Conservation (phyloP, 2,888 invertebrate species). For the Pollenia angustigena region DNA sequence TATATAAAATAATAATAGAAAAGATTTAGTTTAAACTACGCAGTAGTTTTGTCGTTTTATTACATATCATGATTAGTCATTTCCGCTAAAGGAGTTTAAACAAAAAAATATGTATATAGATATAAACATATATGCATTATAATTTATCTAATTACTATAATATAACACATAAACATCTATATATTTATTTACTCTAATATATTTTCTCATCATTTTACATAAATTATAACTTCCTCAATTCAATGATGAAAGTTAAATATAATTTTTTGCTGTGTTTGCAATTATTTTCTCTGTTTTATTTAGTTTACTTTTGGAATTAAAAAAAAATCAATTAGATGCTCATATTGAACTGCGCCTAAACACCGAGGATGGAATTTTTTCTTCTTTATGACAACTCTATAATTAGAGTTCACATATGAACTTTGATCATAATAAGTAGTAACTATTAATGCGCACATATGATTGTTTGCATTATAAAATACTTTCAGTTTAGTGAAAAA, state of each 20-base stretch:
- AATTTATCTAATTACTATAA: slow-evolving; percentile 1
- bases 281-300: slow-evolving; percentile 9
- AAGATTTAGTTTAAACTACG: too few relatives aligned
- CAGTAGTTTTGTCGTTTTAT: background rate
- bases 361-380: background rate
- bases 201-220: slow-evolving; percentile 14
- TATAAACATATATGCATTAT: background rate
- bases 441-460: background rate
- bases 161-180: background rate
- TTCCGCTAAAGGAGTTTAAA: slow-evolving; percentile 1
- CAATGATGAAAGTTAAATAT: slow-evolving; percentile 39
- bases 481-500: slow-evolving; percentile 27
- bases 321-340: background rate
- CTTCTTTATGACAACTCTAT: slow-evolving; percentile 17
- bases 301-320: slow-evolving; percentile 10
- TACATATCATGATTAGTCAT: background rate
- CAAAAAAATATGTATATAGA: background rate
- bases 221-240: slow-evolving; percentile 56
- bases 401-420: slow-evolving; percentile 41
- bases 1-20: too few relatives aligned
- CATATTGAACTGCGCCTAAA: background rate
- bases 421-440: slow-evolving; percentile 7
- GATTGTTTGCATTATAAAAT: slow-evolving; percentile 35
- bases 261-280: slow-evolving; percentile 14
- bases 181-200: background rate